A percentile compares a stretch with the other conserved stretches of the same genome.
Conservation (phyloP, 2,797 vertebrate species). For the Microctenopoma steveboyesi region DNA sequence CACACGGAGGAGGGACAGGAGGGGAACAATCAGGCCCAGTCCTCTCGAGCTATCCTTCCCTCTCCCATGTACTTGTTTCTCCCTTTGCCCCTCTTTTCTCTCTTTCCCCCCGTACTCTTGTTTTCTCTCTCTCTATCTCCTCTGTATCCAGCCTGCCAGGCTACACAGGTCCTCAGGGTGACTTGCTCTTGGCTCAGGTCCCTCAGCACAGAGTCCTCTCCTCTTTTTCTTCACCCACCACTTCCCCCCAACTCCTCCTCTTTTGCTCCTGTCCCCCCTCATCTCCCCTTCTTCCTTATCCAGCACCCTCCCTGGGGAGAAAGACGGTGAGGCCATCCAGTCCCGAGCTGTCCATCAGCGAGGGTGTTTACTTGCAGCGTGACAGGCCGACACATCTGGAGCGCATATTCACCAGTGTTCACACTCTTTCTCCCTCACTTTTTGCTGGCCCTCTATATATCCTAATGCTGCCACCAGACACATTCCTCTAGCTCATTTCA, state of each 20-base stretch:
- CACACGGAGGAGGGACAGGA: constrained; percentile 92
- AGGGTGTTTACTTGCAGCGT: constrained; percentile 97
- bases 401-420: constrained; percentile 94
- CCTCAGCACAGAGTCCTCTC: constrained; percentile 73
- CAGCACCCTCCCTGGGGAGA: constrained; percentile 74
- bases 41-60: constrained; percentile 76
- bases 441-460: constrained; percentile 52
- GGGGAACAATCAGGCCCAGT: constrained; percentile 91
- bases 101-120: constrained; percentile 76
- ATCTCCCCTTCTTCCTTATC: constrained; percentile 66
- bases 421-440: constrained; percentile 69
- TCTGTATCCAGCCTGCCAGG: constrained; percentile 87
- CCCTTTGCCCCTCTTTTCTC: constrained; percentile 67
- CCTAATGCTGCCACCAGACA: constrained; percentile 94
- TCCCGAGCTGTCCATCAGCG: constrained; percentile 97
- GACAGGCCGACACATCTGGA: constrained; percentile 99
- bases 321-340: constrained; percentile 92
- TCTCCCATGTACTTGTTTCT: constrained; percentile 71
- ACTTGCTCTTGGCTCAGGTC: constrained; percentile 84
- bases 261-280: constrained; percentile 58
- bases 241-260: constrained; percentile 63
- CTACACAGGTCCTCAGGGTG: constrained; percentile 92
- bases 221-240: constrained; percentile 63
- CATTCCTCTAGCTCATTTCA: constrained; percentile 94
- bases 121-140: constrained; percentile 79